Evolutionary conservation across 92 coral and sea anemone genomes (phyloP).

Genomic region (Porites evermanni): DNA sequence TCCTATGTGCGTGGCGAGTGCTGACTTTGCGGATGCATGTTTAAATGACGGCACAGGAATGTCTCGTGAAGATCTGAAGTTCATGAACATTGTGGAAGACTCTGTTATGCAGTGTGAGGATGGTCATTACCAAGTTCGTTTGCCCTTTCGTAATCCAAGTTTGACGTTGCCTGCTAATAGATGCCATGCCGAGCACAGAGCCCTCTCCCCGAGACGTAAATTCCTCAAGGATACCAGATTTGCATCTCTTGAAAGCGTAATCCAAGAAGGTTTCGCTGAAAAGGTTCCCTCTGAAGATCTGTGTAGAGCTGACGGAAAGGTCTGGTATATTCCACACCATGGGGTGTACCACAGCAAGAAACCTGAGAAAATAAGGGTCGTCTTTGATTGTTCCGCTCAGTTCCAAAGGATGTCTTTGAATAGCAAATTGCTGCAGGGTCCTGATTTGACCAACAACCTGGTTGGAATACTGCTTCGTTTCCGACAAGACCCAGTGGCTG

Average conservation of each 20-base stretch:
- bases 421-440: slow-evolving; percentile 49
- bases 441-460: slow-evolving; percentile 63
- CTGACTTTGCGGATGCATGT: slow-evolving; percentile 48
- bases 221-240: slow-evolving; percentile 18
- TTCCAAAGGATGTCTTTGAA: neutral
- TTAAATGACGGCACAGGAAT: slow-evolving; percentile 6
- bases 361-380: slow-evolving; percentile 33
- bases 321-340: slow-evolving; percentile 68
- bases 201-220: slow-evolving; percentile 27
- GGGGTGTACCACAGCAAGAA: slow-evolving; percentile 55
- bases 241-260: slow-evolving; percentile 38
- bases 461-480: slow-evolving; percentile 56
- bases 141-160: slow-evolving; percentile 44
- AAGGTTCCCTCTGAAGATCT: slow-evolving; percentile 42
- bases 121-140: slow-evolving; percentile 47
- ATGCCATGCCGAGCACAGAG: slow-evolving; percentile 55
- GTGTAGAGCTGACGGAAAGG: slow-evolving; percentile 41
- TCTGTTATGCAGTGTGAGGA: slow-evolving; percentile 44
- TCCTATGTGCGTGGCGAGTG: slow-evolving; percentile 54
- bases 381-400: neutral
- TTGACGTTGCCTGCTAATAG: slow-evolving; percentile 44
- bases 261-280: slow-evolving; percentile 52
- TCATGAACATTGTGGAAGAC: slow-evolving; percentile 47
- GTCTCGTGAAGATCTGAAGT: slow-evolving; percentile 37
- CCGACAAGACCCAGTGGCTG: slow-evolving; percentile 59